Base-by-base conservation (phyloP, 2,888 invertebrate genomes). In the Notodonta ziczac region DNA sequence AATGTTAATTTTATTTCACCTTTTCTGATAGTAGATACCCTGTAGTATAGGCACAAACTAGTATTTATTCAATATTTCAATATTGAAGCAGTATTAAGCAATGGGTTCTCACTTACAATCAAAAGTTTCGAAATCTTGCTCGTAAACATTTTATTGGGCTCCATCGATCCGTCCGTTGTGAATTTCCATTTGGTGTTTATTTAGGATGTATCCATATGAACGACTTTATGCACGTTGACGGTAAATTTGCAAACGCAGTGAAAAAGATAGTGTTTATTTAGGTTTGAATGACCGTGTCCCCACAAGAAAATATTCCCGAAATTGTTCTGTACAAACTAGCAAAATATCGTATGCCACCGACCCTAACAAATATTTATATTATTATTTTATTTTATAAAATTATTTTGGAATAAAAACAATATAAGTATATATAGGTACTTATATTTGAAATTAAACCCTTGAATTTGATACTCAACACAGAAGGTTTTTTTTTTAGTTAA, bases 101-200 rank as follows among this genome's bases (percentile, higher is more conserved):
- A 70, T 69, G 63, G 64, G 66, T 63, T 65, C 70, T 72, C 63
- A 60, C 67, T 67, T 66, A 70, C 74, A 76, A 77, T 72, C 74
- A 74, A 76, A 80, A 80, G 74, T 84, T 86, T 79, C 79, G 77
- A 79, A 85, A 85, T 82, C 73, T 64, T 62, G 73, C 66, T 85
- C 85, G 82, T 89, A 87, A 88, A 89, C 66, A 81, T 85, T 89
- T 89, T 86, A 88, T 84, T 74, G 80, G 62, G 66, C 61, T 82
- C 71, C 78, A 78, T 81, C 78, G 81, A 77, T 76, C 72, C 66
- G 14, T 60, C 73, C 72, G 80, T 82, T 80, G 80, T 82, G 76
- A 84, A 81, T 80, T 81, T 81, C 81, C 80, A 82, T 82, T 81
- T 71, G 70, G 67, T 71, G 67, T 78, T 76, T 76, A 78, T 77